Evolutionary conservation across 2,113 vertebrate genomes (phyloP), one percentile per base, ranked within the genome.

Genomic region (Oophaga pumilio): DNA sequence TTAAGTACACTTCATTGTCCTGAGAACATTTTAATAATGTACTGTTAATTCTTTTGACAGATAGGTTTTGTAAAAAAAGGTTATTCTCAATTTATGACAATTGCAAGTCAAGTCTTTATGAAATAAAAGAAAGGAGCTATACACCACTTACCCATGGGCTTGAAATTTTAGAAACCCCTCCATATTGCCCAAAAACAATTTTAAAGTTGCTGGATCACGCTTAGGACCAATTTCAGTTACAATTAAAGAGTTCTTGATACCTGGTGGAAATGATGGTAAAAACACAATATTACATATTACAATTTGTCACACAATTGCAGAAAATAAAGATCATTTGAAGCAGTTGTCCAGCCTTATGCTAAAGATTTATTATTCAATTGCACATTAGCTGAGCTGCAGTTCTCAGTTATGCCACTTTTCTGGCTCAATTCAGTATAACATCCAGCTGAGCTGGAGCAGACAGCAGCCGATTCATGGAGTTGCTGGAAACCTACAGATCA

Each of bases 191-290:
- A 96, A 94, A 91, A 97, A 96, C 73, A 96, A 89, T 85, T 94
- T 95, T 92, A 97, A 90, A 52, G 96, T 96, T 20, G 90, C 93
- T 14, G 95, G 94, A 89, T 97, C 96, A 77, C 96, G 95, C 90
- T 94, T 96, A 89, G 96, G 94, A 64, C 96, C 96, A 8, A 97
- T 96, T 91, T 97, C 96, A 28, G 96, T 97, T 90, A 97, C 94
- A 89, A 97, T 95, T 90, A 97, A 93, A 81, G 96, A 95, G 92
- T 96, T 97, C 78, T 95, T 95, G 80, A 97, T 93, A 91, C 96
- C 96, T 97, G 92, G 82, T 90, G 93, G 26, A 76, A 76, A 50
- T 13, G 20, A 76, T 14, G 73, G 15, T 43, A 28, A 50, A 20
- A 24, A 43, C 33, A 82, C 7, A 62, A 49, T 17, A 64, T 64